These are phyloP conservation scores for Stigmatopora nigra DNA, from an alignment of 2,113 vertebrate species.

Conservation along the genomic window DNA sequence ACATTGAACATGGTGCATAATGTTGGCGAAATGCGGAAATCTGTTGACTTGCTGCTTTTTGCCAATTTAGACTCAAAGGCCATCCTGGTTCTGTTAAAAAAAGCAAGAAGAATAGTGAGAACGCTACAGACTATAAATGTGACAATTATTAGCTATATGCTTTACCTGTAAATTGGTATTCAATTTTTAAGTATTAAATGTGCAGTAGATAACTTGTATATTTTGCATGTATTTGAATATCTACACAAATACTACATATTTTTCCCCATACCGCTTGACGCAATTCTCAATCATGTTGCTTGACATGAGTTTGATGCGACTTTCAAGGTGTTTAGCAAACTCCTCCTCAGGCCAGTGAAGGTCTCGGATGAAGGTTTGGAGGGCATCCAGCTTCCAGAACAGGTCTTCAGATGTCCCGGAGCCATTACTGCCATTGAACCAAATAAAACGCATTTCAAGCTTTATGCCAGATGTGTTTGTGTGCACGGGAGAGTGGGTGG, in stretches of 20 bases:
- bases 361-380: constrained; percentile 98
- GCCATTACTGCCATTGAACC: constrained; percentile 82
- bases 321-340: constrained; percentile 95
- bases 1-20: constrained; percentile 99
- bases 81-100: constrained; percentile 84
- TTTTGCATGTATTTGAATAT: not conserved
- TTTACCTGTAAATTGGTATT: too few species aligned
- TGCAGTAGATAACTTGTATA: not conserved
- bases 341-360: constrained; percentile 98
- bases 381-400: constrained; percentile 98
- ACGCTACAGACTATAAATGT: too few species aligned
- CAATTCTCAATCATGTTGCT: constrained; percentile 99
- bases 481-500: constrained; percentile 8
- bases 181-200: too few species aligned
- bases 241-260: too few species aligned
- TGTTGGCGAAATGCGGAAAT: constrained; percentile 97
- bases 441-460: constrained; percentile 66
- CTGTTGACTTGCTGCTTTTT: constrained; percentile 98
- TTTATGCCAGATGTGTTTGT: constrained; percentile 3
- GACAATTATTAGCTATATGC: too few species aligned
- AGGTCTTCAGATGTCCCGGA: constrained; percentile 96
- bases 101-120: constrained; percentile 47
- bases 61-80: constrained; percentile 97
- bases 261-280: constrained; percentile 84
- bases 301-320: constrained; percentile 93